Percentiles rank a stretch among this genome's conserved stretches.
These are phyloP conservation scores for Tauraco erythrolophus DNA, from an alignment of 2,113 vertebrate genomes.

Conservation along the genomic window DNA sequence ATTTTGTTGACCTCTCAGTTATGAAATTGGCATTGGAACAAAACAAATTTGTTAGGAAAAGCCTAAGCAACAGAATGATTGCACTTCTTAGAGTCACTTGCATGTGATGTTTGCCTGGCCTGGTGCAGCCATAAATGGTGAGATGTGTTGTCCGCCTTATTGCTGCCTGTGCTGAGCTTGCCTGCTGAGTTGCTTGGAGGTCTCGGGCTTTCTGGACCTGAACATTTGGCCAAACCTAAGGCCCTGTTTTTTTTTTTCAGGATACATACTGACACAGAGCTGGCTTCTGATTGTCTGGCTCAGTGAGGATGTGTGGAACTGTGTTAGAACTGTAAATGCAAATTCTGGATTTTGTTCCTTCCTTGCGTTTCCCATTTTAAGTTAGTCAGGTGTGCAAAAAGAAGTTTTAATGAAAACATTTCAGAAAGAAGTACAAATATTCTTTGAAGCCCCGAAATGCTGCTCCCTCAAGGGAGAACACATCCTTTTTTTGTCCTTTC, in stretches of 20 bases:
- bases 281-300: background rate
- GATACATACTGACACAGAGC: background rate
- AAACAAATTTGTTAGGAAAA: background rate
- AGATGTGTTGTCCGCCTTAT: background rate
- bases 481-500: background rate
- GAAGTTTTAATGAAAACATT: background rate
- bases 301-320: background rate
- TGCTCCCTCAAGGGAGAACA: background rate
- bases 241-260: background rate
- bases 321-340: background rate
- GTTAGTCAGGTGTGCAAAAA: background rate
- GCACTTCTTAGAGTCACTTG: background rate
- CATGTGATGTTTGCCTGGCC: background rate
- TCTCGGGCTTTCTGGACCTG: background rate
- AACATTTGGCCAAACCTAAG: background rate
- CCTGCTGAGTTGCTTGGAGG: background rate
- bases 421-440: background rate
- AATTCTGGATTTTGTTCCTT: background rate
- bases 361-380: background rate
- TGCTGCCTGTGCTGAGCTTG: background rate
- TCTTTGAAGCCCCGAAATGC: background rate
- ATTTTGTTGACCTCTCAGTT: background rate
- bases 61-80: background rate
- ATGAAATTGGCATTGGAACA: background rate
- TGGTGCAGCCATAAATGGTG: background rate